phyloP scores from a whole-genome alignment of 2,113 vertebrate species.

The Ptilorrhoa leucosticta region DNA sequence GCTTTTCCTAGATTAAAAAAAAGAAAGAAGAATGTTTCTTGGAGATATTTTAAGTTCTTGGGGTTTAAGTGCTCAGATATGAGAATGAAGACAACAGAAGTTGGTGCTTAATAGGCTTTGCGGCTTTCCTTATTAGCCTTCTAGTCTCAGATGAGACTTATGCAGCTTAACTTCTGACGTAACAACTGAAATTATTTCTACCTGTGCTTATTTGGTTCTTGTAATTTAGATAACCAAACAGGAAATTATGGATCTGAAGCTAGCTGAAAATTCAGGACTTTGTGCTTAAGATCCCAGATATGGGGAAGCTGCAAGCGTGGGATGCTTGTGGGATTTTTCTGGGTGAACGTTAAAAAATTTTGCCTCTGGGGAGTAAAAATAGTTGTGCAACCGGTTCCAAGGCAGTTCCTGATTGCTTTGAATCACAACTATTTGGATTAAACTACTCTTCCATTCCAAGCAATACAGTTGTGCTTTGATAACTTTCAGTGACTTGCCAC shows the following conservation, averaged over 20 bases:
- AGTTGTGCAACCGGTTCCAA: background rate
- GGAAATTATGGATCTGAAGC: background rate
- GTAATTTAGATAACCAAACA: background rate
- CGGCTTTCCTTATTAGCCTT: slow-evolving; percentile 11
- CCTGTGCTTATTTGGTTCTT: background rate
- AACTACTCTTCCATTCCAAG: background rate
- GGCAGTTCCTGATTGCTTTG: background rate
- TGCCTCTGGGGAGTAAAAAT: background rate
- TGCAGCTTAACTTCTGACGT: slow-evolving; percentile 9
- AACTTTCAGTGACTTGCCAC: background rate
- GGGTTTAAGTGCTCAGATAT: background rate
- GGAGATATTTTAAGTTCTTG: background rate
- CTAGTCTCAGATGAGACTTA: background rate
- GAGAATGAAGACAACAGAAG: slow-evolving; percentile 3
- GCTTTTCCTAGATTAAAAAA: background rate
- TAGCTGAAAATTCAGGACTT: background rate
- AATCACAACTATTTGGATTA: background rate
- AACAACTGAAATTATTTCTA: background rate
- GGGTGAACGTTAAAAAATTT: background rate
- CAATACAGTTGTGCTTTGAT: background rate
- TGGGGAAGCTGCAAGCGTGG: background rate
- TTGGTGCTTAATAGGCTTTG: slow-evolving; percentile 4
- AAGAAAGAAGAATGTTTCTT: background rate
- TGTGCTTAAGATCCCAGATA: background rate
- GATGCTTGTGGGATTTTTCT: background rate